Percentiles rank a stretch among this genome's conserved stretches.
These are phyloP conservation scores for Tenthredo mesomela DNA, from an alignment of 2,888 invertebrate genomes.

Conservation along the genomic window DNA sequence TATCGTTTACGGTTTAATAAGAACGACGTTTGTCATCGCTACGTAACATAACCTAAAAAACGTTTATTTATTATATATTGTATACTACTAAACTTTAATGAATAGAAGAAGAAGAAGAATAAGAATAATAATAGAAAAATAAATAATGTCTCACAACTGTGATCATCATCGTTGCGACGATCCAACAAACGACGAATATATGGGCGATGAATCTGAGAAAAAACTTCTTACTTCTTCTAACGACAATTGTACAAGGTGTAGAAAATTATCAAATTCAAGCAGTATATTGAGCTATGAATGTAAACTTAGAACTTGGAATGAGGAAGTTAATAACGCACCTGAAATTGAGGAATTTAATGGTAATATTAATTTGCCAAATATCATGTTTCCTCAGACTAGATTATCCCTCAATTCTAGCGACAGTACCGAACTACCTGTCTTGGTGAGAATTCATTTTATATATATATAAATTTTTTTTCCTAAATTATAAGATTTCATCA, in stretches of 20 bases:
- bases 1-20: not conserved
- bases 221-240: slow-evolving; percentile 52
- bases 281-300: slow-evolving; percentile 55
- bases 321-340: slow-evolving; percentile 25
- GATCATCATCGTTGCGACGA: slow-evolving; percentile 64
- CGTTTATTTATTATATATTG: too few species aligned
- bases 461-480: not conserved
- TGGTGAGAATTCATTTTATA: slow-evolving; percentile 55
- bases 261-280: slow-evolving; percentile 54
- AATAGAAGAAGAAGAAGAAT: not conserved
- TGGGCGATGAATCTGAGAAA: slow-evolving; percentile 73
- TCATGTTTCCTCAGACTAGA: slow-evolving; percentile 54
- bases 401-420: slow-evolving; percentile 56
- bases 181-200: slow-evolving; percentile 69
- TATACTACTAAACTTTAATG: too few species aligned
- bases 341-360: slow-evolving; percentile 39
- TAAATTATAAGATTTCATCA: too few species aligned
- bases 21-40: not conserved
- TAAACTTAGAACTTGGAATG: slow-evolving; percentile 53
- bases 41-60: not conserved
- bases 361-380: slow-evolving; percentile 47
- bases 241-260: slow-evolving; percentile 55
- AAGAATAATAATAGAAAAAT: too few species aligned
- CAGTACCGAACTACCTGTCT: slow-evolving; percentile 73
- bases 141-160: slow-evolving; percentile 42